Conservation (phyloP, 2,797 vertebrate genomes). For the Gadopsis bispinosus region DNA sequence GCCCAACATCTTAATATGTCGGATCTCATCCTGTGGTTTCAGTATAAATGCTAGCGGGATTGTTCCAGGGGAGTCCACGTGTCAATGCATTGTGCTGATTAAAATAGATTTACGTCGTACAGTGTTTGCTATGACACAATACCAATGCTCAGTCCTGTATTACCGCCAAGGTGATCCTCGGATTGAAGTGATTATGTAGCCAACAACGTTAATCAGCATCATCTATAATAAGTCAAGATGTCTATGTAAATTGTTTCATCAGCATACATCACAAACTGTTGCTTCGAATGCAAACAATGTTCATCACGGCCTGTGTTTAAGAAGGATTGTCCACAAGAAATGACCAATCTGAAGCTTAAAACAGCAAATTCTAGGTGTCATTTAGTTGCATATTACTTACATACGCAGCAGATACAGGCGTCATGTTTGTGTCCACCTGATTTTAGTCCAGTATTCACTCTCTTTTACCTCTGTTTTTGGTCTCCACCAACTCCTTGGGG, state of each 20-base stretch:
- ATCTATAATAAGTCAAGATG: background rate
- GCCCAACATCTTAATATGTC: slow-evolving; percentile 54
- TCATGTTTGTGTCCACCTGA: no score
- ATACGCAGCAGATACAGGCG: no score
- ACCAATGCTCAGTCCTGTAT: slow-evolving; percentile 34
- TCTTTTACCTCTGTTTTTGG: no score
- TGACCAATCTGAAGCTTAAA: background rate
- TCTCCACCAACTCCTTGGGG: no score
- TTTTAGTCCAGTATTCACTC: no score
- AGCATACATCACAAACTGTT: background rate
- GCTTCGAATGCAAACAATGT: background rate
- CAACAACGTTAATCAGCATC: slow-evolving; percentile 4
- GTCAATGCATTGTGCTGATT: slow-evolving; percentile 61
- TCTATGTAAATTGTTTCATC: slow-evolving; percentile 1
- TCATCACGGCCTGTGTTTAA: background rate
- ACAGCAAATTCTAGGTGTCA: no score
- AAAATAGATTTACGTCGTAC: slow-evolving; percentile 61
- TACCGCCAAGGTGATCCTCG: slow-evolving; percentile 38
- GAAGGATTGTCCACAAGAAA: background rate
- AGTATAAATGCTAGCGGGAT: slow-evolving; percentile 64
- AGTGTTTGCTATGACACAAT: slow-evolving; percentile 41
- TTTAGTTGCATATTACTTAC: no score
- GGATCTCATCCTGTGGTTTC: slow-evolving; percentile 50
- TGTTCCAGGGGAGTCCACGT: slow-evolving; percentile 56
- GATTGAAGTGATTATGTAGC: slow-evolving; percentile 14